phyloP scores from a whole-genome alignment of 2,888 invertebrate genomes.

The Mythimna lalbum region DNA sequence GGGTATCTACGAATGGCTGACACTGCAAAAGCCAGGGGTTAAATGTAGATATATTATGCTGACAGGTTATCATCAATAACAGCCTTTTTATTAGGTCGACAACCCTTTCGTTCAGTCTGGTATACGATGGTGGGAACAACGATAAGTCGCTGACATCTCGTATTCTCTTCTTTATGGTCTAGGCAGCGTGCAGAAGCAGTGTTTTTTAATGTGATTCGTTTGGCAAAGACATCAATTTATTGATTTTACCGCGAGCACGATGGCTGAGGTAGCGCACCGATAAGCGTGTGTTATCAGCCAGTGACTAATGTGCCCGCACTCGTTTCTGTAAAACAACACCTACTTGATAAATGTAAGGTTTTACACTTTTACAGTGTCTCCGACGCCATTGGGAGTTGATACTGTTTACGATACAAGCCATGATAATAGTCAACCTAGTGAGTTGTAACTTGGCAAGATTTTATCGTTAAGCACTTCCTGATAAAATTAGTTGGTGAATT shows the following conservation, averaged over 20 bases:
- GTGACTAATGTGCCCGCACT: slow-evolving; percentile 50
- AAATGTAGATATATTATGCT: slow-evolving; percentile 19
- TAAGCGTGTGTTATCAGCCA: slow-evolving; percentile 57
- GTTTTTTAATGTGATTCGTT: not conserved
- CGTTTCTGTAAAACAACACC: slow-evolving; percentile 25
- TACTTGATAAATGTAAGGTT: slow-evolving; percentile 31
- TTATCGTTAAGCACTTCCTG: slow-evolving; percentile 23
- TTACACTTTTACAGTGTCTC: slow-evolving; percentile 31
- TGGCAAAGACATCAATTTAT: slow-evolving; percentile 43
- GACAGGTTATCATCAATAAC: slow-evolving; percentile 41
- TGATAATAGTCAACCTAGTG: slow-evolving; percentile 22
- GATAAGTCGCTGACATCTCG: slow-evolving; percentile 29
- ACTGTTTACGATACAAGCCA: slow-evolving; percentile 30
- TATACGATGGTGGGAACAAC: slow-evolving; percentile 23
- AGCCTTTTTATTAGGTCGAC: slow-evolving; percentile 32
- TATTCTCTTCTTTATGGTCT: slow-evolving; percentile 15
- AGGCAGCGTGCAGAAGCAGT: not conserved
- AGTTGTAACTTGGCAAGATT: slow-evolving; percentile 6
- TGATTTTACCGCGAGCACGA: slow-evolving; percentile 38
- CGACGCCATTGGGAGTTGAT: slow-evolving; percentile 20
- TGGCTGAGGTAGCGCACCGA: slow-evolving; percentile 49
- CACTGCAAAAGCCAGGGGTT: slow-evolving; percentile 23
- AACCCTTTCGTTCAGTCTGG: slow-evolving; percentile 24
- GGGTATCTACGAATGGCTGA: not conserved
- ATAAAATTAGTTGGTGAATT: not conserved